Percentiles rank a stretch among this genome's conserved stretches.
These are phyloP conservation scores for Semaprochilodus insignis DNA, from an alignment of 2,797 vertebrate genomes.

Conservation along the genomic window DNA sequence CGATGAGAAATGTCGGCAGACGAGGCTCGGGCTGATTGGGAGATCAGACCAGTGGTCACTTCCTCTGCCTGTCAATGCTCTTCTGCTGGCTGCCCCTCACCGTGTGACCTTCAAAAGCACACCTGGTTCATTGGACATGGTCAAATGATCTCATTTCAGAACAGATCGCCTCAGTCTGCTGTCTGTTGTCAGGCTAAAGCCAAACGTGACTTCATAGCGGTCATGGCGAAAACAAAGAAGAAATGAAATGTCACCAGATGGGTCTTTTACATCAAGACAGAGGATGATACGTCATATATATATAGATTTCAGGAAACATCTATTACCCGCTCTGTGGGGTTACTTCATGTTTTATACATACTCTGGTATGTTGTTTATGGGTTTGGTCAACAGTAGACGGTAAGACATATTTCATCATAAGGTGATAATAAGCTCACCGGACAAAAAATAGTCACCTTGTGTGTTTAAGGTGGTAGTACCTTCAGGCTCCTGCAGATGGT, in stretches of 20 bases:
- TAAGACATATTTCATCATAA: neutral
- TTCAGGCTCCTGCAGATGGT: no score
- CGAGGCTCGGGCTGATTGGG: neutral
- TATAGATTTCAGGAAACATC: neutral
- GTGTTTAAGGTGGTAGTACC: no score
- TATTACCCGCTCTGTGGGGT: neutral
- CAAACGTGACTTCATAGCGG: conserved; percentile 22
- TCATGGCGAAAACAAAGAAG: neutral
- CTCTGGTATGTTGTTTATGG: neutral
- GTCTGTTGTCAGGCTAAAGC: neutral
- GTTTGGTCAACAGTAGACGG: neutral
- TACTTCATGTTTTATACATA: neutral
- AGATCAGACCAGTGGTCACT: neutral
- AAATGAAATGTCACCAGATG: conserved; percentile 25
- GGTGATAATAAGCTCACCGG: neutral
- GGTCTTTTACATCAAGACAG: conserved; percentile 22
- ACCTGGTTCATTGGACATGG: conserved; percentile 5
- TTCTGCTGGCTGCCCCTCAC: neutral
- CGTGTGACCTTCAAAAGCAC: conserved; percentile 32
- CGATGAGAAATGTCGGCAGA: neutral
- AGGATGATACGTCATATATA: neutral
- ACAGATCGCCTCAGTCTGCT: neutral
- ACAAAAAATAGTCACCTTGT: no score
- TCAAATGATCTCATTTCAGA: conserved; percentile 20
- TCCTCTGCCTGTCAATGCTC: neutral